phyloP scores from a whole-genome alignment of 2,888 invertebrate genomes.

The Psococerastis gibbosa region DNA sequence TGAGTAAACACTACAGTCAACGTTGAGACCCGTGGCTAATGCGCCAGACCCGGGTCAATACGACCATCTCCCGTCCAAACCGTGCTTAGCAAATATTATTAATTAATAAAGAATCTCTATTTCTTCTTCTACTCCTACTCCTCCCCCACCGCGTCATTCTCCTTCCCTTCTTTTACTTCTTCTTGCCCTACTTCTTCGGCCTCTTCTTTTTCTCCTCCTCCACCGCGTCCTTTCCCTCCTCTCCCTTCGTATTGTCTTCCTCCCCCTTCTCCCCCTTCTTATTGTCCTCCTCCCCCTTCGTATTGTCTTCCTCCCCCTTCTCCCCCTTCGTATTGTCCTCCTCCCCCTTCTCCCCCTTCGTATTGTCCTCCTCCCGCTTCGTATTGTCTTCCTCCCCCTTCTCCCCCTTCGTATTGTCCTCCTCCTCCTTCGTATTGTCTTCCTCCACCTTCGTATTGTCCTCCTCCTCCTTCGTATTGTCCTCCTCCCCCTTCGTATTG shows the following conservation, averaged over 20 bases:
- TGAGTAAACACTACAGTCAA: no score
- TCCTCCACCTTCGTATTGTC: not conserved
- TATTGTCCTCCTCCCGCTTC: not conserved
- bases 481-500: not conserved
- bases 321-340: not conserved
- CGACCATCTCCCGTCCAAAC: no score
- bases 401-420: constrained; percentile 3
- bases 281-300: no score
- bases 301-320: not conserved
- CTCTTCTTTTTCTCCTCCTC: not conserved
- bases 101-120: not conserved
- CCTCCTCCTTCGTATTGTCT: not conserved
- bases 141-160: not conserved
- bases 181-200: not conserved
- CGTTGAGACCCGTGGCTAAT: no score
- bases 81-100: no score
- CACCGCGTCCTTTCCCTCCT: not conserved
- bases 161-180: not conserved
- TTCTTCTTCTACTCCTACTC: not conserved
- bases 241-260: not conserved
- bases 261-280: not conserved
- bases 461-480: not conserved
- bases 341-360: no score
- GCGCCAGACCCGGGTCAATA: no score
- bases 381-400: constrained; percentile 1